Evolutionary conservation across 1,140 invertebrate species (phyloP).

Genomic region (roundworm (Caenorhabditis elegans)): WBcel235 BX284602.5:198501-199000

Average conservation of each 20-base stretch:
- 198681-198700: neutral
- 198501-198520: too few species aligned
- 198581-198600: neutral
- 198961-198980: neutral
- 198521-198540: too few species aligned
- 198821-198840: neutral
- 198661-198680: neutral
- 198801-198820: neutral
- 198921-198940: neutral
- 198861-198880: too few species aligned
- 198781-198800: neutral
- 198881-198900: too few species aligned
- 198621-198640: constrained; percentile 16
- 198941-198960: neutral
- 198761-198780: too few species aligned
- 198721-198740: neutral
- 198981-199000: neutral
- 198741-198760: constrained; percentile 25
- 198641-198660: neutral
- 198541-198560: neutral
- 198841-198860: neutral
- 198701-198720: too few species aligned
- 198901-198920: neutral
- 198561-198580: neutral
- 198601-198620: constrained; percentile 17